Base-by-base conservation (phyloP, 2,888 invertebrate genomes). In the Agriopis aurantiaria region DNA sequence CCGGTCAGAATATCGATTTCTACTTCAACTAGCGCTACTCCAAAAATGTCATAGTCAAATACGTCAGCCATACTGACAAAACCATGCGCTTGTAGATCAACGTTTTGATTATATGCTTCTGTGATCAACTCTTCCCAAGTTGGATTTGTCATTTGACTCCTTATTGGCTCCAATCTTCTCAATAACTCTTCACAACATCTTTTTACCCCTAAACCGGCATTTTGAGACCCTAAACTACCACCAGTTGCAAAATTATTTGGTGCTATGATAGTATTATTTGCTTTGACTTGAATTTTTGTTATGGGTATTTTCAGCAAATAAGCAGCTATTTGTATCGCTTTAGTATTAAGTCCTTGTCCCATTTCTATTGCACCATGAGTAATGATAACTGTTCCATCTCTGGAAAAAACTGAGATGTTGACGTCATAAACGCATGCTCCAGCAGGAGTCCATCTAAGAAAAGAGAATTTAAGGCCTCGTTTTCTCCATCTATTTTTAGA, bases 1-100 rank as follows among this genome's bases (percentile, higher is more conserved):
- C 97, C 97, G 1, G 97, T 97, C 56, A 97, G 84, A 3, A 96
- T 84, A 85, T 97, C 97, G 0, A 97, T 81, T 85, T 97, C 96
- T 0, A 96, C 95, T 89, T 97, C 97, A 9, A 95, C 87, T 6
- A 96, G 88, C 5, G 94, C 88, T 0, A 94, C 93, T 1, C 96
- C 96, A 80, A 95, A 96, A 55, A 96, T 78, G 33, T 84, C 77
- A 57, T 81, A 86, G n/a, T 71, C 64, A 17, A 81, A 78, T 7
- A 75, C 14, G 52, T 89, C 88, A 46, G 74, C 10, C 9, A 63
- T 4, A n/a, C 74, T 62, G 57, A 85, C 74, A 73, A 81, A 80
- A 72, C 81, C 81, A 74, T 85, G 73, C 6, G 81, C 79, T 83
- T 91, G 90, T 14, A 91, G 72, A 73, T 89, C 85, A 12, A 91